These are phyloP conservation scores for Solenodon paradoxus DNA, from an alignment of 2,113 vertebrate species.

Conservation along the genomic window DNA sequence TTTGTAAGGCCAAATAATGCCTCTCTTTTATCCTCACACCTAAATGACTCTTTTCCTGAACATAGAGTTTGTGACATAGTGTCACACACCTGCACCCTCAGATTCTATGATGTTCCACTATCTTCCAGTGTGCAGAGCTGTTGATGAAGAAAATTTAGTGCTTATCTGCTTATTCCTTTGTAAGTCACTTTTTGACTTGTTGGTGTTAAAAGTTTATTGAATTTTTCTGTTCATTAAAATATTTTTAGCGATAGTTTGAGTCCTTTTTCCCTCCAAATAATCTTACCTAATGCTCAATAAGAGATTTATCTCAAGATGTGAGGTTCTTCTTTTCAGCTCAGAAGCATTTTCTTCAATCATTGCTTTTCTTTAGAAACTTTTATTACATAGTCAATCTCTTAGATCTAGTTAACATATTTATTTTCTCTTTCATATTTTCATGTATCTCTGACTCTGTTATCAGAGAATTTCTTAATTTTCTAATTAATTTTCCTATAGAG, in stretches of 20 bases:
- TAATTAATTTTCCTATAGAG: background rate
- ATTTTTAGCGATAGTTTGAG: background rate
- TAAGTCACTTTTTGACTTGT: background rate
- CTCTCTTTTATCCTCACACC: background rate
- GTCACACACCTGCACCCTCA: background rate
- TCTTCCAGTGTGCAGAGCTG: background rate
- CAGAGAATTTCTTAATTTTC: slow-evolving; percentile 28
- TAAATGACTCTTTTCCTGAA: background rate
- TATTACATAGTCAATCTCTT: background rate
- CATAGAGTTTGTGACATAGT: background rate
- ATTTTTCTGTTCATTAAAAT: slow-evolving; percentile 37
- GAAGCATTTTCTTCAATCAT: slow-evolving; percentile 13
- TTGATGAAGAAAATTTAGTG: background rate
- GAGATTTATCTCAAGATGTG: slow-evolving; percentile 19
- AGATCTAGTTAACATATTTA: background rate
- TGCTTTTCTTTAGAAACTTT: slow-evolving; percentile 11
- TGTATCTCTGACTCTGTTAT: background rate
- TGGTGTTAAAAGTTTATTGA: background rate
- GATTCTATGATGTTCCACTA: background rate
- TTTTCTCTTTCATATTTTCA: background rate
- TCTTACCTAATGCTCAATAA: background rate
- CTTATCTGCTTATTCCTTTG: background rate
- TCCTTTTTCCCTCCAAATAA: background rate
- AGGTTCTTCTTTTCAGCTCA: background rate
- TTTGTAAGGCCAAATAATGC: background rate